Evolutionary conservation across 2,797 vertebrate species (phyloP).

Genomic region (Botia kubotai): DNA sequence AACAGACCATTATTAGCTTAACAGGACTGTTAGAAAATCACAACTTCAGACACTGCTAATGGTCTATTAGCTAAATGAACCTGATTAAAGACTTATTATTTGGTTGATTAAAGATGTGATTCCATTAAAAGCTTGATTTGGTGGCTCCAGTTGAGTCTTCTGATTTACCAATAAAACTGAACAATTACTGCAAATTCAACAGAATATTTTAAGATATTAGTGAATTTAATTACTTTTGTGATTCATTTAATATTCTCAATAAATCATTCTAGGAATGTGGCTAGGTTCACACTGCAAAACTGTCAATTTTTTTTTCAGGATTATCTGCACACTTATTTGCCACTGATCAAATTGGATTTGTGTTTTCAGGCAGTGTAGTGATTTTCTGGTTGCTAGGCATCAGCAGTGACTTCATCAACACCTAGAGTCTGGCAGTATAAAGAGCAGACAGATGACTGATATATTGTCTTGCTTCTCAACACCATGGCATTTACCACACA

Average conservation of each 20-base stretch:
- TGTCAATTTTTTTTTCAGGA: neutral
- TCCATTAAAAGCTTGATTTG: neutral
- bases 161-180: too few species aligned
- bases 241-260: too few species aligned
- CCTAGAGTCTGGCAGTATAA: neutral
- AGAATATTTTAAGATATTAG: too few species aligned
- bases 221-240: too few species aligned
- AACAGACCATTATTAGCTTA: neutral
- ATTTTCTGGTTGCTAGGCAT: slow-evolving; percentile 10
- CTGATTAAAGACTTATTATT: neutral
- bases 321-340: neutral
- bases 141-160: neutral
- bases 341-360: slow-evolving; percentile 1
- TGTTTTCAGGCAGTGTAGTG: slow-evolving; percentile 4
- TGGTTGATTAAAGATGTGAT: too few species aligned
- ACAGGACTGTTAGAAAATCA: neutral
- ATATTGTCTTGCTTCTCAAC: neutral
- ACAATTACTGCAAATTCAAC: too few species aligned
- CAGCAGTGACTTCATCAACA: neutral
- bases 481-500: neutral
- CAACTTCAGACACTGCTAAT: neutral
- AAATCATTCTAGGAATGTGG: neutral
- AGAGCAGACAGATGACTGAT: neutral
- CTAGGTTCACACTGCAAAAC: neutral
- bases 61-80: neutral